Evolutionary conservation across 2,113 vertebrate genomes (phyloP).

Genomic region (Pteropus alecto): DNA sequence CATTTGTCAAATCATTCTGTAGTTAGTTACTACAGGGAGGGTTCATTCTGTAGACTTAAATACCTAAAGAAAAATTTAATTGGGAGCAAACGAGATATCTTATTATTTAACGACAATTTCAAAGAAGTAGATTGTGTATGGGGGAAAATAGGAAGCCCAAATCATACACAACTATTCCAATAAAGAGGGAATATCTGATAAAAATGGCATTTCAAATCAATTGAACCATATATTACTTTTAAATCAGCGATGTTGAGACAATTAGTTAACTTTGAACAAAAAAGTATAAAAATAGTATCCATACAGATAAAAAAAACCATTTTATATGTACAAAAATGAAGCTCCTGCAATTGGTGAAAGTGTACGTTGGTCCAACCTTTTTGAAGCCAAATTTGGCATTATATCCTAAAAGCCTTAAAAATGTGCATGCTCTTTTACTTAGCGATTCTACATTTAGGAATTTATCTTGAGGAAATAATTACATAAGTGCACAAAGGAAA

Average conservation of each 20-base stretch:
- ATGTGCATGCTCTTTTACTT: neutral
- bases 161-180: neutral
- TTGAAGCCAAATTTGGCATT: neutral
- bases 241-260: neutral
- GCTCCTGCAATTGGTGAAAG: neutral
- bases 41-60: slow-evolving; percentile 18
- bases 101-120: neutral
- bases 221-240: slow-evolving; percentile 2
- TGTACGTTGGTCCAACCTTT: neutral
- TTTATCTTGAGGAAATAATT: neutral
- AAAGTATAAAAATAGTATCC: neutral
- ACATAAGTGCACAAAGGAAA: neutral
- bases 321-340: neutral
- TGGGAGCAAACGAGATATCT: neutral
- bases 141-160: neutral
- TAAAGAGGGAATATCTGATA: slow-evolving; percentile 6
- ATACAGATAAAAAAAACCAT: neutral
- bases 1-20: neutral
- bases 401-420: neutral
- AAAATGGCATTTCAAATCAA: slow-evolving; percentile 27
- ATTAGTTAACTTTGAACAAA: neutral
- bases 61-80: neutral
- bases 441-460: slow-evolving; percentile 4
- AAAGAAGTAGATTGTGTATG: neutral
- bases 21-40: neutral